phyloP scores from a whole-genome alignment of 2,888 invertebrate genomes.

The Cheilosia soror region DNA sequence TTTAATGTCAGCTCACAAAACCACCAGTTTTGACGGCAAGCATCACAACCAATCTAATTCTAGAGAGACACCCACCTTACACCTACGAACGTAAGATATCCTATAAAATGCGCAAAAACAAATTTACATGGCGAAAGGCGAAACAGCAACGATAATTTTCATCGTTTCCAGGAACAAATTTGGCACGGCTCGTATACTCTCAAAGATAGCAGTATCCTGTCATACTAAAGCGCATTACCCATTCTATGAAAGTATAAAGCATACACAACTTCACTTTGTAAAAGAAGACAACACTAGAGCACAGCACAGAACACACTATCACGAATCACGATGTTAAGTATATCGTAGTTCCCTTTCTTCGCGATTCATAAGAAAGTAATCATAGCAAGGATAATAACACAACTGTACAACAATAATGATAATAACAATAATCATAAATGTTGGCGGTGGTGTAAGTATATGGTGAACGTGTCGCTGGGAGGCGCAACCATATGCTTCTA shows the following conservation, averaged over 20 bases:
- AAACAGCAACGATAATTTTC: constrained; percentile 11
- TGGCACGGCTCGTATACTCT: constrained; percentile 8
- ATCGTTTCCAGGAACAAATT: constrained; percentile 26
- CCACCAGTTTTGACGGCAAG: no score
- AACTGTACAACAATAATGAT: constrained; percentile 71
- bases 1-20: no score
- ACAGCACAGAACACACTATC: constrained; percentile 32
- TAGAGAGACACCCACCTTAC: no score
- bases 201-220: constrained; percentile 37
- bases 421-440: constrained; percentile 75
- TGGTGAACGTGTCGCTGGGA: constrained; percentile 45
- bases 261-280: constrained; percentile 19
- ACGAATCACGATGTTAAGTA: constrained; percentile 43
- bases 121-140: no score
- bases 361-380: constrained; percentile 71
- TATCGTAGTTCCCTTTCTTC: constrained; percentile 52
- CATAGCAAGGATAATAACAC: constrained; percentile 71
- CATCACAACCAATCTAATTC: no score
- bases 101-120: no score
- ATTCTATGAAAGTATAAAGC: constrained; percentile 13
- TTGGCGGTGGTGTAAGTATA: constrained; percentile 54
- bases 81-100: no score
- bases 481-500: constrained; percentile 26
- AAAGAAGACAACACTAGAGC: constrained; percentile 11
- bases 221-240: constrained; percentile 16